Percentiles rank a stretch among this genome's conserved stretches.
Conservation (phyloP, 2,888 invertebrate species). For the Fragum fragum region DNA sequence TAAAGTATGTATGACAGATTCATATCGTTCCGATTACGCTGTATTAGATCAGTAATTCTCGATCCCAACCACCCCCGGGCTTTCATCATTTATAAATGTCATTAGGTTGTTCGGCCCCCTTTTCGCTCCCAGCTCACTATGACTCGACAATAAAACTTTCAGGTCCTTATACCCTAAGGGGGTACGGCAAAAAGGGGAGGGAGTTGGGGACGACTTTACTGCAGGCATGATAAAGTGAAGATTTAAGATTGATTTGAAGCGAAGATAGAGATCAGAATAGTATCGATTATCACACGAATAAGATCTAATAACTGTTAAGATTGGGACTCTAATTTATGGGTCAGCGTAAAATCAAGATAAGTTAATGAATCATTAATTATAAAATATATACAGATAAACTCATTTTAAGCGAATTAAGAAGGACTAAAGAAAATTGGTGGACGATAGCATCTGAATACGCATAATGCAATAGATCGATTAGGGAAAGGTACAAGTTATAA, state of each 20-base stretch:
- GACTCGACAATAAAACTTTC: slow-evolving; percentile 52
- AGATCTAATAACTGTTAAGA: slow-evolving; percentile 28
- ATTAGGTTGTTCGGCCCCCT: slow-evolving; percentile 48
- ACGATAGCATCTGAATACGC: slow-evolving; percentile 7
- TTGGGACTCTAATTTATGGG: slow-evolving; percentile 17
- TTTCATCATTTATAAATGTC: slow-evolving; percentile 66
- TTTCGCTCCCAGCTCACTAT: slow-evolving; percentile 39
- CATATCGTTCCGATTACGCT: slow-evolving; percentile 62
- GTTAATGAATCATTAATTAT: slow-evolving; percentile 28
- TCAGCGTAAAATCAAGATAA: slow-evolving; percentile 1
- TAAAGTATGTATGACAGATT: slow-evolving; percentile 55
- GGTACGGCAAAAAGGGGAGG: slow-evolving; percentile 20
- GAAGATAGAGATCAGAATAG: slow-evolving; percentile 47
- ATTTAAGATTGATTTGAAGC: slow-evolving; percentile 23
- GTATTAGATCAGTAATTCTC: slow-evolving; percentile 58
- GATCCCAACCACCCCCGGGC: slow-evolving; percentile 38
- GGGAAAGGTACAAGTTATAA: slow-evolving; percentile 22
- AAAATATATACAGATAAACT: not conserved
- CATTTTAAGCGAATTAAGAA: slow-evolving; percentile 7
- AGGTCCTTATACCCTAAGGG: slow-evolving; percentile 33
- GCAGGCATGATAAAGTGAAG: not conserved
- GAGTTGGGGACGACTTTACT: not conserved
- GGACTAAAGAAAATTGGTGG: not conserved
- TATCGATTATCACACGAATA: slow-evolving; percentile 53
- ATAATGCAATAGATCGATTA: slow-evolving; percentile 10